Evolutionary conservation across 2,888 invertebrate genomes (phyloP).

Genomic region (Carterocephalus palaemon): DNA sequence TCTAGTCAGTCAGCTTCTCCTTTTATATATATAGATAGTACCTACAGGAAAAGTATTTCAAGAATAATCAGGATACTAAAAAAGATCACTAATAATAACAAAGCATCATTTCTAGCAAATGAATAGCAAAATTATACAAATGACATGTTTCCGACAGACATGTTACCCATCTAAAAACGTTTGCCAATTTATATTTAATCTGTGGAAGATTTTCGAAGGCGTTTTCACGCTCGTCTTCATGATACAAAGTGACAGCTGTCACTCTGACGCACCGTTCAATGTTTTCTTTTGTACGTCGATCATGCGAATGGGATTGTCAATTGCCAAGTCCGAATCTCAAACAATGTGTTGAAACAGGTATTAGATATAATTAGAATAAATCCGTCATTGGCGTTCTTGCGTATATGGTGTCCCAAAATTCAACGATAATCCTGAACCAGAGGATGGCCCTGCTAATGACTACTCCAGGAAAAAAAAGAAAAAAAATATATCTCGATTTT

Average conservation of each 20-base stretch:
- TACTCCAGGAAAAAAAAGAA: too few relatives aligned
- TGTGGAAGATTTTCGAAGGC: background rate
- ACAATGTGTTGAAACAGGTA: slow-evolving; percentile 3
- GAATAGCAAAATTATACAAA: slow-evolving; percentile 1
- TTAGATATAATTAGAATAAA: slow-evolving; percentile 16
- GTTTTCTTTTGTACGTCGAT: slow-evolving; percentile 14
- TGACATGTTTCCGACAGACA: slow-evolving; percentile 13
- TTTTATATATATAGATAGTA: too few relatives aligned
- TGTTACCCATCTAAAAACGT: slow-evolving; percentile 7
- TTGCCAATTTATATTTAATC: slow-evolving; percentile 7
- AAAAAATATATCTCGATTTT: too few relatives aligned
- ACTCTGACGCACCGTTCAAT: slow-evolving; percentile 14
- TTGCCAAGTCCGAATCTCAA: slow-evolving; percentile 11
- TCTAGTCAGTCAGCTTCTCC: too few relatives aligned
- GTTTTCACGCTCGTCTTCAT: slow-evolving; percentile 21
- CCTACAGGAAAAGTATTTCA: too few relatives aligned
- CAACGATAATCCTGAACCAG: too few relatives aligned
- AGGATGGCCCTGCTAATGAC: too few relatives aligned
- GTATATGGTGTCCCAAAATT: background rate
- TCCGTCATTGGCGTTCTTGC: background rate
- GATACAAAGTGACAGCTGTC: slow-evolving; percentile 26
- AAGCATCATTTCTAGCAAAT: too few relatives aligned
- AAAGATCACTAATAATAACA: too few relatives aligned
- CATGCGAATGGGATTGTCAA: slow-evolving; percentile 17
- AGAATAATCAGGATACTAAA: too few relatives aligned